Percentiles rank a stretch among this genome's conserved stretches.
These are phyloP conservation scores for Anguilla obscura DNA, from an alignment of 2,797 vertebrate genomes.

Conservation along the genomic window DNA sequence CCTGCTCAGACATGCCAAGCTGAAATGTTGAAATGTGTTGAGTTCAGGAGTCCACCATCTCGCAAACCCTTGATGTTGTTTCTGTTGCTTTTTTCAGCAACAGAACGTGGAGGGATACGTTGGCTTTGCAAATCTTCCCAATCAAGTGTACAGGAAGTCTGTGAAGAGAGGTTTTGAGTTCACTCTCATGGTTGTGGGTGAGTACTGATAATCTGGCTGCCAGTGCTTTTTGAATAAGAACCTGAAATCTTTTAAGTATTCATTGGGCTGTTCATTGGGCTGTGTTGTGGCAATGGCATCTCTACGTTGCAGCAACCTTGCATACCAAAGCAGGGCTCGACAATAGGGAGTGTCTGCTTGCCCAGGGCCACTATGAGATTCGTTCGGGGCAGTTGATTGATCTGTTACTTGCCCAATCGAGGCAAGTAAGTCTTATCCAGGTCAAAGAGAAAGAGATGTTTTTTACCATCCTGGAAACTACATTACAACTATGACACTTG, in stretches of 20 bases:
- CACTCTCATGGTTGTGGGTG: conserved; percentile 99
- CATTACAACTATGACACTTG: too few species aligned
- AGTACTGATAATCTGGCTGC: conserved; percentile 57
- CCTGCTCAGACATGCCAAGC: neutral
- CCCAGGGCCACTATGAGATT: too few species aligned
- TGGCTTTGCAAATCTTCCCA: conserved; percentile 98
- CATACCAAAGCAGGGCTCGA: neutral
- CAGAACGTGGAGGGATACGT: conserved; percentile 99
- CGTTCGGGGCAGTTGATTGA: too few species aligned
- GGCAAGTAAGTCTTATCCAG: too few species aligned
- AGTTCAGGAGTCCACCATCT: neutral
- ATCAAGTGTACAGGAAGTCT: conserved; percentile 98
- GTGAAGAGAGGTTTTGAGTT: conserved; percentile 99
- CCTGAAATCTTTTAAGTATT: neutral
- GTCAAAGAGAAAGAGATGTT: too few species aligned
- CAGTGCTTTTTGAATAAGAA: neutral
- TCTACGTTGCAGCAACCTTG: neutral
- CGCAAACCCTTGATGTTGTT: too few species aligned
- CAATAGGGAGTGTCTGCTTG: too few species aligned
- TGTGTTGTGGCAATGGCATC: neutral
- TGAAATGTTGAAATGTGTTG: neutral
- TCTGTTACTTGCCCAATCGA: too few species aligned
- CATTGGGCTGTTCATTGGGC: neutral
- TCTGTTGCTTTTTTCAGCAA: conserved; percentile 75
- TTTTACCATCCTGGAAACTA: too few species aligned